These are phyloP conservation scores for Lithophane socia DNA, from an alignment of 2,888 invertebrate genomes.

Conservation along the genomic window DNA sequence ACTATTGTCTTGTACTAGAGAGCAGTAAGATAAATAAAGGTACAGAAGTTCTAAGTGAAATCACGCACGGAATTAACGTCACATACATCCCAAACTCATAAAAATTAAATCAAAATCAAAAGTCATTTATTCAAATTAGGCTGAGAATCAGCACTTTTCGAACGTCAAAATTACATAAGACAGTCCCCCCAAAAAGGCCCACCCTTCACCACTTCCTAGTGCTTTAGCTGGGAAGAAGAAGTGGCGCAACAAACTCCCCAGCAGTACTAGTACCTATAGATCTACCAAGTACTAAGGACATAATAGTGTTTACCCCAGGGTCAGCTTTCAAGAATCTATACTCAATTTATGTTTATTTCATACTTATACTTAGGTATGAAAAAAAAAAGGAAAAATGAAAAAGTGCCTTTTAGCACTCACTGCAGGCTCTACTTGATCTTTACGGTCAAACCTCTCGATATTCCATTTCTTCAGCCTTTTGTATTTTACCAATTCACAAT, in stretches of 20 bases:
- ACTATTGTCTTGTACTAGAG: not conserved
- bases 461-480: not conserved
- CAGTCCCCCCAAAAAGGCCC: too few relatives aligned
- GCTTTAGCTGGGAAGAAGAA: too few relatives aligned
- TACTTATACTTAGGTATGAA: too few relatives aligned
- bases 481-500: not conserved
- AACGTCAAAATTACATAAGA: too few relatives aligned
- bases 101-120: too few relatives aligned
- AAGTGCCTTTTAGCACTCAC: not conserved
- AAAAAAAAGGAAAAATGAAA: too few relatives aligned
- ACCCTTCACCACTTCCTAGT: too few relatives aligned
- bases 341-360: too few relatives aligned
- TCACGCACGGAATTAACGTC: not conserved
- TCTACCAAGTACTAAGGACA: not conserved
- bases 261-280: not conserved
- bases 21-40: not conserved
- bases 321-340: not conserved
- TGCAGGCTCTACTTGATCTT: not conserved
- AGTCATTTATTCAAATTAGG: too few relatives aligned
- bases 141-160: too few relatives aligned
- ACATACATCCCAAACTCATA: not conserved
- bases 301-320: not conserved
- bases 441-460: not conserved
- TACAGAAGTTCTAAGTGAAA: slow-evolving; percentile 22
- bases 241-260: too few relatives aligned